Conservation (phyloP, 2,888 invertebrate genomes). For the Acrocyrtus sp. region DNA sequence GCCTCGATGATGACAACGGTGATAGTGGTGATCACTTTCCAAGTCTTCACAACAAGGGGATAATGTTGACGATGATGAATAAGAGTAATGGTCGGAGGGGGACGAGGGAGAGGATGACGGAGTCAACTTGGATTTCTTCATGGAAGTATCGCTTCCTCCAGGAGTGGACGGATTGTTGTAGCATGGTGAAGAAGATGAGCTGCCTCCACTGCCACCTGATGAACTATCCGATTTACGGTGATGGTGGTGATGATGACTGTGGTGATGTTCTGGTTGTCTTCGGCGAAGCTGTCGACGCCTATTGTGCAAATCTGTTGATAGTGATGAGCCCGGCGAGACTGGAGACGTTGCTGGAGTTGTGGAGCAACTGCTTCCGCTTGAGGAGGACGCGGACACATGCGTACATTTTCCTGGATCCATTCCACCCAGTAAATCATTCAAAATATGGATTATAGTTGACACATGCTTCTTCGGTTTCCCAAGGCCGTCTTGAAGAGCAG, state of each 20-base stretch:
- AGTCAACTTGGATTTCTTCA: conserved; percentile 20
- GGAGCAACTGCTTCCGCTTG: conserved; percentile 17
- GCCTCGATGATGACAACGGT: conserved; percentile 8
- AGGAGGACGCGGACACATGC: conserved; percentile 5
- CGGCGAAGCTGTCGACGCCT: conserved; percentile 23
- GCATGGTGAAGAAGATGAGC: conserved; percentile 1
- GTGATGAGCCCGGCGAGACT: conserved; percentile 3
- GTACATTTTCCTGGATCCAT: conserved; percentile 40
- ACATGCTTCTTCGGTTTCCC: conserved; percentile 94
- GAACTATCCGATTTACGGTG: neutral
- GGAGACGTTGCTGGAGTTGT: conserved; percentile 37
- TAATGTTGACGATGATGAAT: neutral
- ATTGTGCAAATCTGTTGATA: conserved; percentile 30
- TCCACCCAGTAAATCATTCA: conserved; percentile 82
- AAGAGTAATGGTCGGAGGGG: neutral
- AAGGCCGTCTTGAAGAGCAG: conserved; percentile 89
- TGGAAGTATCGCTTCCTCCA: neutral
- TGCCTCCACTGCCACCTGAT: neutral
- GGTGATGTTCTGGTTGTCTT: conserved; percentile 29
- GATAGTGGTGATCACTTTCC: conserved; percentile 30
- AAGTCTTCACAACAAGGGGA: conserved; percentile 1
- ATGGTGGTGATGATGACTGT: conserved; percentile 16
- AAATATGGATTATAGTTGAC: conserved; percentile 93
- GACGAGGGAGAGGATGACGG: neutral
- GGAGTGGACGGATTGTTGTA: conserved; percentile 14